Evolutionary conservation across 2,113 vertebrate genomes (phyloP).

Genomic region (Nycticryphes semicollaris): DNA sequence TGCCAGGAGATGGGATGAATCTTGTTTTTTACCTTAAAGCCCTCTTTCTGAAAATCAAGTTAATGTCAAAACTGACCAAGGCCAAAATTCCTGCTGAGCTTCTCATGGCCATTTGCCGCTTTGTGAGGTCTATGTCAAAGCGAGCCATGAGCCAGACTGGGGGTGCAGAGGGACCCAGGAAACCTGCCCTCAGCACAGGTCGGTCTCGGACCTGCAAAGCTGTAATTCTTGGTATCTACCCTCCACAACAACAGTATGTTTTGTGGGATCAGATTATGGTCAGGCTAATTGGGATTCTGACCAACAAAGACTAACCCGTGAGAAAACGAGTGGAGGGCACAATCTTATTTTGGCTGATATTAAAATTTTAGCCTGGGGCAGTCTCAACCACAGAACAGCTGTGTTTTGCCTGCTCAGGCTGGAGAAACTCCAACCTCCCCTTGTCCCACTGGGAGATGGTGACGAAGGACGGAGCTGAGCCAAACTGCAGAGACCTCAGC

Average conservation of each 20-base stretch:
- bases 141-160: background rate
- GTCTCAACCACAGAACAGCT: constrained; percentile 45
- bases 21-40: background rate
- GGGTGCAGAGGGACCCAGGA: background rate
- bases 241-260: background rate
- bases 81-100: background rate
- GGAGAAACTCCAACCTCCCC: background rate
- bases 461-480: background rate
- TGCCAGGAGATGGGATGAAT: background rate
- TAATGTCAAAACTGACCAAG: background rate
- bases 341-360: background rate
- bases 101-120: background rate
- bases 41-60: background rate
- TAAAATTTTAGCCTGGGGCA: background rate
- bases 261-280: constrained; percentile 1
- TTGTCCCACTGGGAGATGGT: background rate
- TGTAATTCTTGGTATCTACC: background rate
- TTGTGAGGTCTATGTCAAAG: background rate
- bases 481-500: background rate
- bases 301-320: background rate
- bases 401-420: background rate
- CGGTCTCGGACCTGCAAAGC: background rate
- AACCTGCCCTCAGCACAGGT: accelerated
- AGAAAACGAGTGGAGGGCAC: constrained; percentile 3
- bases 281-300: background rate